phyloP scores from a whole-genome alignment of 2,797 vertebrate genomes.

The Mormyrus hasselquistii region DNA sequence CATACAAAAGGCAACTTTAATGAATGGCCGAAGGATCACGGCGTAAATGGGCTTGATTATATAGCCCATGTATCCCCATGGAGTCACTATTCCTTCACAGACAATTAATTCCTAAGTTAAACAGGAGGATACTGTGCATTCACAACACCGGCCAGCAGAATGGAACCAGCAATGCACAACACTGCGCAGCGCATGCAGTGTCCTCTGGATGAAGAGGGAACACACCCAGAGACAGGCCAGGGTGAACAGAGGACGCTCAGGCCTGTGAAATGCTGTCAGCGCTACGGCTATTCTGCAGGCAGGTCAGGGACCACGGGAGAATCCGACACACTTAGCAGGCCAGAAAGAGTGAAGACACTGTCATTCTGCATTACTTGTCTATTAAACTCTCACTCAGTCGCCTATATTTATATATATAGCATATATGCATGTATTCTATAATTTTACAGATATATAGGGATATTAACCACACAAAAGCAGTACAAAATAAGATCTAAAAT shows the following conservation, averaged over 20 bases:
- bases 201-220: background rate
- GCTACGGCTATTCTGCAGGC: background rate
- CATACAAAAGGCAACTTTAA: background rate
- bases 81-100: constrained; percentile 40
- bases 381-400: background rate
- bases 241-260: background rate
- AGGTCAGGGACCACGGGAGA: background rate
- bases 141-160: background rate
- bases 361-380: background rate
- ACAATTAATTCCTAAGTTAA: constrained; percentile 38
- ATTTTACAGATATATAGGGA: background rate
- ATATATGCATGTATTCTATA: background rate
- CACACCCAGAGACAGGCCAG: background rate
- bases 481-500: background rate
- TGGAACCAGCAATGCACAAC: background rate
- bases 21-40: background rate
- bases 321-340: background rate
- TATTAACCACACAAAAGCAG: background rate
- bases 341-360: background rate
- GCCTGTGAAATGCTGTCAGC: background rate
- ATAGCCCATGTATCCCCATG: constrained; percentile 13
- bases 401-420: background rate
- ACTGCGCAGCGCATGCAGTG: background rate
- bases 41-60: constrained; percentile 32
- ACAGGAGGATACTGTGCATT: constrained; percentile 32